phyloP scores from a whole-genome alignment of 2,113 vertebrate species.

The Dicaeum eximium region DNA sequence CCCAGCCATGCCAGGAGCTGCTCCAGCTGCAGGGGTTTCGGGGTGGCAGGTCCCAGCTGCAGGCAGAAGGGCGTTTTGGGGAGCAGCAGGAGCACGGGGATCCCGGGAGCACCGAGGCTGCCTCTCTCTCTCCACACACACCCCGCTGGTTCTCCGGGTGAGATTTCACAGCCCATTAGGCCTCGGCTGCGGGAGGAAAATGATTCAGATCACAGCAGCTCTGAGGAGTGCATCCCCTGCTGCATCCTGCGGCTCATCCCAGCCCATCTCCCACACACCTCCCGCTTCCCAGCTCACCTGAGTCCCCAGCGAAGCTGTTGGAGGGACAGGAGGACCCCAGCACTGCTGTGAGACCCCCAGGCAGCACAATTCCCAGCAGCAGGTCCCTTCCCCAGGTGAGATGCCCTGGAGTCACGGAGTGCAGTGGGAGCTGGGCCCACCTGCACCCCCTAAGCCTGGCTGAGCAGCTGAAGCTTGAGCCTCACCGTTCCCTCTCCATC shows the following conservation, averaged over 20 bases:
- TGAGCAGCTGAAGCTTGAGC: not conserved
- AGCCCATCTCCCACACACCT: accelerated
- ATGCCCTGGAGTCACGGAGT: accelerated
- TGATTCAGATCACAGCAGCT: not conserved
- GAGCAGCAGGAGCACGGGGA: not conserved
- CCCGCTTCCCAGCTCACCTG: not conserved
- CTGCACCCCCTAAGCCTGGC: not conserved
- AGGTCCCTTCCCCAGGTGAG: not conserved
- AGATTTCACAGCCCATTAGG: not conserved
- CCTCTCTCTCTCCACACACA: accelerated
- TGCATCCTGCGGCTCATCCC: accelerated
- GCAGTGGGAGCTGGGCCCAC: not conserved
- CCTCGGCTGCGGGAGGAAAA: not conserved
- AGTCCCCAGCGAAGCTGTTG: not conserved
- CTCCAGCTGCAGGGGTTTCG: accelerated
- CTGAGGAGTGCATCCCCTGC: accelerated
- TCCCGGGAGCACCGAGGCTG: accelerated
- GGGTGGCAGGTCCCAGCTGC: accelerated
- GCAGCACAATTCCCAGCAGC: not conserved
- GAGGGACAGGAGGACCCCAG: not conserved
- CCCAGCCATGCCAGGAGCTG: not conserved
- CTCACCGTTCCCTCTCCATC: not conserved
- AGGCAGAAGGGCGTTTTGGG: accelerated
- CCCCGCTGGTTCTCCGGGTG: not conserved
- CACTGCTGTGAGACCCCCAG: accelerated